Percentiles rank a stretch among this genome's conserved stretches.
Evolutionary conservation across 2,113 vertebrate genomes (phyloP).

Genomic region (Geococcyx californianus): DNA sequence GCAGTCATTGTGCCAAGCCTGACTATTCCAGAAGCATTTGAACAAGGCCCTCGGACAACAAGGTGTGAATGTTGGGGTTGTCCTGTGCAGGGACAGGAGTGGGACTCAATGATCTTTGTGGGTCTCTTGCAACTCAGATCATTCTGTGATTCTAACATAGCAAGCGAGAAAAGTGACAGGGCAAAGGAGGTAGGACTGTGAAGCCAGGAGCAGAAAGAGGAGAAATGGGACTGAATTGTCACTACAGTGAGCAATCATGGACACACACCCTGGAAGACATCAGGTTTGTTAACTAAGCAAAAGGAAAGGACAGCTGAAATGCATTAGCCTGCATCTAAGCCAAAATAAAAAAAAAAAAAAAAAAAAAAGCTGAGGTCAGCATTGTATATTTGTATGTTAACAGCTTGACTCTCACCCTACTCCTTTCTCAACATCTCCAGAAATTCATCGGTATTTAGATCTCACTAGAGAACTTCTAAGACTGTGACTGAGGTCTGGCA

Average conservation of each 20-base stretch:
- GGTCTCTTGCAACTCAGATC: too few relatives aligned
- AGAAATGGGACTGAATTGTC: background rate
- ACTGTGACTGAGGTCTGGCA: background rate
- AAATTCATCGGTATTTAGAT: background rate
- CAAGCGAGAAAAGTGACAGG: background rate
- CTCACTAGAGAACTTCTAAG: background rate
- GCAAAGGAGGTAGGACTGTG: background rate
- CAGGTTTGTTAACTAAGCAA: background rate
- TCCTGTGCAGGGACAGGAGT: too few relatives aligned
- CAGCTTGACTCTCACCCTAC: background rate
- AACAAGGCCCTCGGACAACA: too few relatives aligned
- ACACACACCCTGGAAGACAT: background rate
- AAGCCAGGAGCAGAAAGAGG: background rate
- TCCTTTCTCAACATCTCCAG: background rate
- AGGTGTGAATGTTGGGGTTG: too few relatives aligned
- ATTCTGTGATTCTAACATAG: too few relatives aligned
- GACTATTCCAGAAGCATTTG: too few relatives aligned
- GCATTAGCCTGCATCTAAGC: background rate
- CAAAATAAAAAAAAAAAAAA: background rate
- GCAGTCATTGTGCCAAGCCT: too few relatives aligned
- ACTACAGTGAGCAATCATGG: background rate
- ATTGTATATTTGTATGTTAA: background rate
- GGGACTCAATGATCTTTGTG: too few relatives aligned
- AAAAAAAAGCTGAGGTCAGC: background rate
- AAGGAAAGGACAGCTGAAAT: background rate